Base-by-base conservation (phyloP, 2,113 vertebrate species). In the Atrichornis clamosus region DNA sequence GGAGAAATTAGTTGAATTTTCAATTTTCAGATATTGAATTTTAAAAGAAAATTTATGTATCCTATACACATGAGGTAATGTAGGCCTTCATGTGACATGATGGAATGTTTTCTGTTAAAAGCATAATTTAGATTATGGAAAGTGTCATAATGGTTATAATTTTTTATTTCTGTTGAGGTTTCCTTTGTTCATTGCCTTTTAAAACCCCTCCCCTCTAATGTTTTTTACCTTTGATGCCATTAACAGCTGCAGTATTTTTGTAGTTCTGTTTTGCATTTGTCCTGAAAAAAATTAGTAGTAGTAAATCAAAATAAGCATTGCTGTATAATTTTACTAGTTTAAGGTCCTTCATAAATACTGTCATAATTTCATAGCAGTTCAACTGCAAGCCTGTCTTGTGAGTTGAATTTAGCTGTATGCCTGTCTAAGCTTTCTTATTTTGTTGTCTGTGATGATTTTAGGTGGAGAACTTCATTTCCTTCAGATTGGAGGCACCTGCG, bases 401-500 rank as follows among this genome's bases (percentile, higher is more conserved):
- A 73, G 28, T 50, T 80, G 41, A 62, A 20, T 80, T 76, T 39
- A 84, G 39, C 44, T 58, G 5, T 58, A 13, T 80, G 15, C 28
- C 6, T 89, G n/a, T 83, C 52, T 87, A 53, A 64, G 63, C n/a
- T 30, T 91, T 23, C 21, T 44, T 86, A 4, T 95, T 79, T 76
- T 88, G 58, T 90, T 97, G 52, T 91, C 63, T 93, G 32, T 79
- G 70, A 8, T 44, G 64, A 41, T 53, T 96, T 33, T 96, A 99
- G 99, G 99, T 97, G 99, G 99, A 98, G 99, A 99, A 95, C 99
- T 99, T 98, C 99, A 99, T 99, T 99, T 99, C 98, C 99, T 99
- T 98, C 99, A 99, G 98, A 99, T 99, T 99, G 99, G 99, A 99
- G 99, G 99, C 82, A 98, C 99, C 67, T 99, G 98, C 44, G 99